A percentile compares a stretch with the other conserved stretches of the same genome.
These are phyloP conservation scores for Athalia circularis DNA, from an alignment of 2,888 invertebrate genomes.

Conservation along the genomic window DNA sequence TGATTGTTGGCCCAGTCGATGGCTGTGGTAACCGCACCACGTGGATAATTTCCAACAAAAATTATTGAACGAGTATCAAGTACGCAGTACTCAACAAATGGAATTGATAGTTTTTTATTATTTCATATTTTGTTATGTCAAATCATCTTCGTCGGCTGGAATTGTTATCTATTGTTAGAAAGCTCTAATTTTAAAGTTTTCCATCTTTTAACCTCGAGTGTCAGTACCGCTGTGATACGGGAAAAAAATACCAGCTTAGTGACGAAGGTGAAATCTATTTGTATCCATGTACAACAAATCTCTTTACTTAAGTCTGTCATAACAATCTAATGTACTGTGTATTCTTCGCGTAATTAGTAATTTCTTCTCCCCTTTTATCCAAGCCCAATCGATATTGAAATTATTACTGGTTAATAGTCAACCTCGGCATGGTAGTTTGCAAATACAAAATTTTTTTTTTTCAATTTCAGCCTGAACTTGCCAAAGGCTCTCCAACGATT, in stretches of 20 bases:
- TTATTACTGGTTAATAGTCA: too few relatives aligned
- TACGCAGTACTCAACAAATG: not conserved
- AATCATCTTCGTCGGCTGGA: not conserved
- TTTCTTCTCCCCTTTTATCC: too few relatives aligned
- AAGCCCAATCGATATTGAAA: too few relatives aligned
- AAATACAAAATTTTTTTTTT: not conserved
- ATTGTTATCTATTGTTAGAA: not conserved
- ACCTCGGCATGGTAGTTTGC: too few relatives aligned
- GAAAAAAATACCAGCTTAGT: not conserved
- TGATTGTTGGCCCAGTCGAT: not conserved
- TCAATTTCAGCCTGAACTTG: slow-evolving; percentile 78
- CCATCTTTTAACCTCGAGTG: slow-evolving; percentile 22
- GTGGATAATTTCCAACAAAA: slow-evolving; percentile 50
- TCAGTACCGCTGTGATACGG: not conserved
- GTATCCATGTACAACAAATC: not conserved
- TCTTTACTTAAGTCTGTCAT: too few relatives aligned
- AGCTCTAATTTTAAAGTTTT: not conserved
- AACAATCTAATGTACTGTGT: too few relatives aligned
- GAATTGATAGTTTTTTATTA: slow-evolving; percentile 1
- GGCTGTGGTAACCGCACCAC: slow-evolving; percentile 52
- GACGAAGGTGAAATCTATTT: slow-evolving; percentile 31
- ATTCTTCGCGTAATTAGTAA: too few relatives aligned
- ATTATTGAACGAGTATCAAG: not conserved
- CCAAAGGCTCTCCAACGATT: slow-evolving; percentile 81
- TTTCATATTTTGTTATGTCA: not conserved